Conservation (phyloP, 2,797 vertebrate genomes). For the Graptemys geographica region DNA sequence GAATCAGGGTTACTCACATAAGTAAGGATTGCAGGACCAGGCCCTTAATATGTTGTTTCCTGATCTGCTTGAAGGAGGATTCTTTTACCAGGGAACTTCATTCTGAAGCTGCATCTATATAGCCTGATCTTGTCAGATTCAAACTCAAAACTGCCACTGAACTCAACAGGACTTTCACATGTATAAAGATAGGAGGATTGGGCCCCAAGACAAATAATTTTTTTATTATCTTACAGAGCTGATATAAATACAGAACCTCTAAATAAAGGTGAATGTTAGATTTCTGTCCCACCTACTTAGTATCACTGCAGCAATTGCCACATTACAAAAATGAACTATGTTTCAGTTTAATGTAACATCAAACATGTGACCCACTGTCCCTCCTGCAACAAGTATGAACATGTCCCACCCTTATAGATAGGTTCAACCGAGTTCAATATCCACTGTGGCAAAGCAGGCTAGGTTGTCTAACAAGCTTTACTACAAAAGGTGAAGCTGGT, state of each 20-base stretch:
- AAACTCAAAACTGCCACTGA: not conserved
- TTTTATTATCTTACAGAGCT: not conserved
- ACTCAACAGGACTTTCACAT: not conserved
- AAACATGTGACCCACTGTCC: constrained; percentile 1
- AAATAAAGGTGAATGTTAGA: not conserved
- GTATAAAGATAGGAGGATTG: not conserved
- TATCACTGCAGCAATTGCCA: not conserved
- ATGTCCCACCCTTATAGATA: not conserved
- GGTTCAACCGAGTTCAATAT: constrained; percentile 11
- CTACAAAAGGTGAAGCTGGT: not conserved
- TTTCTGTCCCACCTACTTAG: not conserved
- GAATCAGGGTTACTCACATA: not conserved
- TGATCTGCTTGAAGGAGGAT: not conserved
- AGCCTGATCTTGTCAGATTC: not conserved
- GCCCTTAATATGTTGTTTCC: not conserved
- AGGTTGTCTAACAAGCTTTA: not conserved
- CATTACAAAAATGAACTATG: not conserved
- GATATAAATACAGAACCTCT: not conserved
- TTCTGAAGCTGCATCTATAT: not conserved
- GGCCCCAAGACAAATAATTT: not conserved
- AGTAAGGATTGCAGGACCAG: not conserved
- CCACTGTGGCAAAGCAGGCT: not conserved
- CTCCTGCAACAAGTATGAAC: constrained; percentile 26
- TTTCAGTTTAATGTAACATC: not conserved
- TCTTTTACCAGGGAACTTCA: not conserved